Conservation (phyloP, 2,888 invertebrate genomes). For the Yponomeuta malinellus region DNA sequence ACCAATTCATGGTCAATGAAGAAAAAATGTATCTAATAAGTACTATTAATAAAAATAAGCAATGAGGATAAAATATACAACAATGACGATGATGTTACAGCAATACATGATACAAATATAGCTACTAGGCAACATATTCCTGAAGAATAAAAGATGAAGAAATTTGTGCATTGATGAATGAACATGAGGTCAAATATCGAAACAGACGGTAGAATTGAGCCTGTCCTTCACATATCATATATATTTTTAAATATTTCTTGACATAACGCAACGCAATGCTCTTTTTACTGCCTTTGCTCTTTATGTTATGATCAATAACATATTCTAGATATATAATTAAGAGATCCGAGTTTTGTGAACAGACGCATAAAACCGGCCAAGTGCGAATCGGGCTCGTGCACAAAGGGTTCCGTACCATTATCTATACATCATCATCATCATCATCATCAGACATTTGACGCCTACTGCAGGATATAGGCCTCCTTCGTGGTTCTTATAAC, state of each 20-base stretch:
- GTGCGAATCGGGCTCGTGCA: too few species aligned
- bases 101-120: background rate
- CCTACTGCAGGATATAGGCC: too few species aligned
- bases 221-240: background rate
- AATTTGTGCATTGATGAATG: background rate
- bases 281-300: background rate
- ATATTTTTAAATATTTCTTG: background rate
- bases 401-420: too few species aligned
- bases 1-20: background rate
- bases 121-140: background rate
- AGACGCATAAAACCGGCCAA: too few species aligned
- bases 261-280: background rate
- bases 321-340: background rate
- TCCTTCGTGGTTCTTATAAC: too few species aligned
- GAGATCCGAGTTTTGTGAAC: too few species aligned
- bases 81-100: background rate
- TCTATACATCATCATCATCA: too few species aligned
- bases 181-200: background rate
- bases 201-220: background rate
- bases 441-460: too few species aligned
- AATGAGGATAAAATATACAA: background rate
- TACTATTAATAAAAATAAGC: background rate
- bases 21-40: background rate
- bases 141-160: background rate
- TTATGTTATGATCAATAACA: background rate